phyloP scores from a whole-genome alignment of 2,113 vertebrate genomes.

The Lophius piscatorius region DNA sequence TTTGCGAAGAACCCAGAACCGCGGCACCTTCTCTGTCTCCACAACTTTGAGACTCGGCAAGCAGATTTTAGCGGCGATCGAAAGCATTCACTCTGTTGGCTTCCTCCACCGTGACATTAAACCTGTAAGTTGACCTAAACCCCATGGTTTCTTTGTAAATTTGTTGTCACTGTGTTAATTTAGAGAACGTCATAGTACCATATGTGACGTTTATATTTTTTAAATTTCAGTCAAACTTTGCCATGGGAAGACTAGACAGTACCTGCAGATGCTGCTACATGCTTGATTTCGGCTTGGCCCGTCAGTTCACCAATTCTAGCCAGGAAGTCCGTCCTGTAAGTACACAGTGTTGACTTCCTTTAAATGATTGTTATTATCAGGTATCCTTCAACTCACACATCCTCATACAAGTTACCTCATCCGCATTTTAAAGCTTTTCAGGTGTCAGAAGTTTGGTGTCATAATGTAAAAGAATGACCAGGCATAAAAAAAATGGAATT shows the following conservation, averaged over 20 bases:
- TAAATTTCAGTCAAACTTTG: constrained; percentile 91
- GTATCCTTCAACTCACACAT: too few relatives aligned
- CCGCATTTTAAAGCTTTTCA: too few relatives aligned
- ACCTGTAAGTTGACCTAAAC: constrained; percentile 82
- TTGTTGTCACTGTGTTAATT: neutral
- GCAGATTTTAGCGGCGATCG: constrained; percentile 95
- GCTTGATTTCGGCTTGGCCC: constrained; percentile 98
- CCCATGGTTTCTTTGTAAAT: neutral
- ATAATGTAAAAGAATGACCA: too few relatives aligned
- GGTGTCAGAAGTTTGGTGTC: too few relatives aligned
- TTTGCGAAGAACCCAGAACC: constrained; percentile 89
- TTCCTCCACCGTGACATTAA: constrained; percentile 98
- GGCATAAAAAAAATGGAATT: too few relatives aligned
- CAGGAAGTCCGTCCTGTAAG: constrained; percentile 98
- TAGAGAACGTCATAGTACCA: neutral
- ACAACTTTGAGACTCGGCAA: constrained; percentile 92
- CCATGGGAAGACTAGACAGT: constrained; percentile 94
- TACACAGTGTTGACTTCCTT: constrained; percentile 37
- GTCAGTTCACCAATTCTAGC: constrained; percentile 96
- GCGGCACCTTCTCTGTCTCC: constrained; percentile 91
- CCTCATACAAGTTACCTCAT: too few relatives aligned
- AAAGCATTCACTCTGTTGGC: constrained; percentile 97
- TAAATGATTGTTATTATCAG: neutral
- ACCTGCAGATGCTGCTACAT: constrained; percentile 98
- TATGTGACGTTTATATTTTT: constrained; percentile 2